These are phyloP conservation scores for Enoplolaimus lenunculus DNA, from an alignment of 2,888 invertebrate genomes.

Conservation along the genomic window DNA sequence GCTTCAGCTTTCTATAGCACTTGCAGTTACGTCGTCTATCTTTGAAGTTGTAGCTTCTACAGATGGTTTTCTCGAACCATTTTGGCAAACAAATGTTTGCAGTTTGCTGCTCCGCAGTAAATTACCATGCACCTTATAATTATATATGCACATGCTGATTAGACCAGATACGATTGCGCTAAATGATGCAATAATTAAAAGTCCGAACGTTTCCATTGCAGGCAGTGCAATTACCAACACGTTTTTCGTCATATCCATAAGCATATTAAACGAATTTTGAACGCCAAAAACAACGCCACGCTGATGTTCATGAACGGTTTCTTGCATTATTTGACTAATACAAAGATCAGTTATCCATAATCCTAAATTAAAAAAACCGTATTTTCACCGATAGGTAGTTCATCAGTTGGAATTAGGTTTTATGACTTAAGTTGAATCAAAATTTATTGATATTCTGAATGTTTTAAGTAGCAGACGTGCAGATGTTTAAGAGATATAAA, in stretches of 20 bases:
- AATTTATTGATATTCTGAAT: too few relatives aligned
- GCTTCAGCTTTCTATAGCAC: too few relatives aligned
- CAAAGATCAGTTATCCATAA: constrained; percentile 48
- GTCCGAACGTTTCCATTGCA: constrained; percentile 44
- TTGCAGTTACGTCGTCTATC: too few relatives aligned
- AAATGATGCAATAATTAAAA: constrained; percentile 45
- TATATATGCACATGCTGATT: constrained; percentile 35
- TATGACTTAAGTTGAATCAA: too few relatives aligned
- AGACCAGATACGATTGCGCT: constrained; percentile 36
- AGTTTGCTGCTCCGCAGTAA: not conserved
- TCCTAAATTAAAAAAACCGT: too few relatives aligned
- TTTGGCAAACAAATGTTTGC: too few relatives aligned
- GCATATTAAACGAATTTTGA: constrained; percentile 46
- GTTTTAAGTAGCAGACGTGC: too few relatives aligned
- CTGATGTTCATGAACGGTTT: constrained; percentile 44
- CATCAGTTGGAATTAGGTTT: too few relatives aligned
- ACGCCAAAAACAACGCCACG: constrained; percentile 48
- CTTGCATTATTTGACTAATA: constrained; percentile 48
- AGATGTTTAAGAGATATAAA: too few relatives aligned
- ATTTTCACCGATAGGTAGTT: too few relatives aligned
- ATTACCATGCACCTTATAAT: constrained; percentile 24
- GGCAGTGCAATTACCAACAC: constrained; percentile 46
- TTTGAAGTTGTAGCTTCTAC: too few relatives aligned
- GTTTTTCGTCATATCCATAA: constrained; percentile 47
- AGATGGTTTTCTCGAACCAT: too few relatives aligned